A percentile compares a stretch with the other conserved stretches of the same genome.
These are phyloP conservation scores for Tupiocoris notatus DNA, from an alignment of 2,888 invertebrate genomes.

Conservation along the genomic window DNA sequence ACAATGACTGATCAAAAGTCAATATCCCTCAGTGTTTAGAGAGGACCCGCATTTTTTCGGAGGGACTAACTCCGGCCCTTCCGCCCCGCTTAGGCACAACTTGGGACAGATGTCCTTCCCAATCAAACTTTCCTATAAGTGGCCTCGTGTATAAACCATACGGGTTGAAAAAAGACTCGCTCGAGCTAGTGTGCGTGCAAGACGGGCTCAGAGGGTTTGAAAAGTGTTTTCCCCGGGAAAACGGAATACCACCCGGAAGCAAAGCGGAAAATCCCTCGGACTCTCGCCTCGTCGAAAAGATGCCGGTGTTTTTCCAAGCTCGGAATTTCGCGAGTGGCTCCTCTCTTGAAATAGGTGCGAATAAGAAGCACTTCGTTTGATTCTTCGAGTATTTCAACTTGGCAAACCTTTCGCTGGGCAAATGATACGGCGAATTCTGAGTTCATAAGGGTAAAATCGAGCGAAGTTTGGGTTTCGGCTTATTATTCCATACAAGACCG, in stretches of 20 bases:
- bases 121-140: conserved; percentile 34
- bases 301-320: conserved; percentile 19
- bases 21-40: conserved; percentile 44
- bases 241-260: conserved; percentile 1
- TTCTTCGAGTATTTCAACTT: no score
- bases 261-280: conserved; percentile 21
- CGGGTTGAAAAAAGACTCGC: conserved; percentile 8
- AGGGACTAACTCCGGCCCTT: neutral
- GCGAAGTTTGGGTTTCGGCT: no score
- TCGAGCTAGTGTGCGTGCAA: neutral
- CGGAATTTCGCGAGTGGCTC: no score
- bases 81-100: neutral
- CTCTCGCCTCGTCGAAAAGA: neutral
- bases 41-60: conserved; percentile 31
- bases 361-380: no score
- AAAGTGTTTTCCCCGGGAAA: conserved; percentile 34
- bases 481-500: no score
- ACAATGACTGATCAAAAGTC: conserved; percentile 47
- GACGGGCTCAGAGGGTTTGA: neutral
- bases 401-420: no score
- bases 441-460: no score
- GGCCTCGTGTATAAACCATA: conserved; percentile 5
- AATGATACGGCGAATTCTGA: no score
- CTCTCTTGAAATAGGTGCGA: no score
- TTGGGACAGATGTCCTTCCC: conserved; percentile 32